Conservation (phyloP, 2,888 invertebrate genomes). For the Sesia bembeciformis region DNA sequence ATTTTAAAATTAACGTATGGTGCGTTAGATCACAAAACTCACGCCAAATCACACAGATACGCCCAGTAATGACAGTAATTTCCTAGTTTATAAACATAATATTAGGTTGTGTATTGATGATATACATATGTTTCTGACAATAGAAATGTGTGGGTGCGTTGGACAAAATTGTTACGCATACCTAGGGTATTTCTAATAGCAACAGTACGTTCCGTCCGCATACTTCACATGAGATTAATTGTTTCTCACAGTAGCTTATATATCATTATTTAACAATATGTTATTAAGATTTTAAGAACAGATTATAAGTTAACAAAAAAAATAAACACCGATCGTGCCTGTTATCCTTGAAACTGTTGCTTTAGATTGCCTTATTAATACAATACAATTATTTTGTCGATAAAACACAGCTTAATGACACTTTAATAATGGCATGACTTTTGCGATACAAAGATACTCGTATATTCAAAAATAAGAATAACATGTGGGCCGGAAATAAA, state of each 20-base stretch:
- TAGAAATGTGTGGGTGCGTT: too few relatives aligned
- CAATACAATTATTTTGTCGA: background rate
- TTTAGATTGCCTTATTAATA: background rate
- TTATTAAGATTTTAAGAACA: slow-evolving; percentile 17
- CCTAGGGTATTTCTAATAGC: too few relatives aligned
- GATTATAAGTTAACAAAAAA: slow-evolving; percentile 6
- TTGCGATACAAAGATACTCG: too few relatives aligned
- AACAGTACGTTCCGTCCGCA: background rate
- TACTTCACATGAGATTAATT: slow-evolving; percentile 7
- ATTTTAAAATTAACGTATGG: slow-evolving; percentile 3
- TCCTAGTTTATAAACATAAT: too few relatives aligned
- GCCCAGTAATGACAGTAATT: too few relatives aligned
- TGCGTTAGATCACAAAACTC: slow-evolving; percentile 13
- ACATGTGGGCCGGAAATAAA: too few relatives aligned
- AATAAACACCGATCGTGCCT: slow-evolving; percentile 4
- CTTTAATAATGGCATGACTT: too few relatives aligned
- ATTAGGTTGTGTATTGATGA: too few relatives aligned
- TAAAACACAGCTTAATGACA: too few relatives aligned
- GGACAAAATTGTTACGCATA: too few relatives aligned
- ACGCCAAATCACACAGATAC: slow-evolving; percentile 9
- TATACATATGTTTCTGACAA: too few relatives aligned
- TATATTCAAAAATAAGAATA: too few relatives aligned
- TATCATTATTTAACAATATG: slow-evolving; percentile 11
- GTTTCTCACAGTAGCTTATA: slow-evolving; percentile 16
- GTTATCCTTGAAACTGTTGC: slow-evolving; percentile 13